Evolutionary conservation across 2,888 invertebrate species (phyloP).

Genomic region (Microctonus aethiopoides): DNA sequence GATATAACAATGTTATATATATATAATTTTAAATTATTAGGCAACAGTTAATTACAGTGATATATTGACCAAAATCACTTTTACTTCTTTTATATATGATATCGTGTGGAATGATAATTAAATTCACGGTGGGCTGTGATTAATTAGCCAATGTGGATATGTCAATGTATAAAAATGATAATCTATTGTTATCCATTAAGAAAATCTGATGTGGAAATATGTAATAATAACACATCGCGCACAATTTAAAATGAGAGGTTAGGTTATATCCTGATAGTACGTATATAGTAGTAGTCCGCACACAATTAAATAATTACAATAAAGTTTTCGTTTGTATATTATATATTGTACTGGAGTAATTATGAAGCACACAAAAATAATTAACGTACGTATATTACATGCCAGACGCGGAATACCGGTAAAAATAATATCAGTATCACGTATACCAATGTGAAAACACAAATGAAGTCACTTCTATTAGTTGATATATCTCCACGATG

Average conservation of each 20-base stretch:
- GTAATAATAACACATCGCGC: too few relatives aligned
- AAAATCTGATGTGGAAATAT: neutral
- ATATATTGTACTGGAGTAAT: too few relatives aligned
- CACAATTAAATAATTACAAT: too few relatives aligned
- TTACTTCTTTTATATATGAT: constrained; percentile 12
- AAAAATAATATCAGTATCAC: neutral
- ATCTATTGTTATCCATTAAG: neutral
- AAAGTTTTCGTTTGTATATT: too few relatives aligned
- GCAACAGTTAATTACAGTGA: constrained; percentile 20
- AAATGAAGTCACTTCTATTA: neutral
- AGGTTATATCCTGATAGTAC: too few relatives aligned
- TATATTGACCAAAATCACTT: constrained; percentile 37
- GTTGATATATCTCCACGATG: neutral
- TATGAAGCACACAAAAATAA: too few relatives aligned
- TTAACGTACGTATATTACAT: constrained; percentile 17
- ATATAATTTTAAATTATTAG: too few relatives aligned
- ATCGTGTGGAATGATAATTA: constrained; percentile 24
- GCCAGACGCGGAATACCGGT: neutral
- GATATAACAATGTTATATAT: constrained; percentile 28
- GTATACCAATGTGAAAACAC: neutral
- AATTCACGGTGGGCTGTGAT: constrained; percentile 26
- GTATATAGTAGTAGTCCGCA: too few relatives aligned
- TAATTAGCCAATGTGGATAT: constrained; percentile 10
- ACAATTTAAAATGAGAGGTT: too few relatives aligned
- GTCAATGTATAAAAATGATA: neutral